A percentile compares a stretch with the other conserved stretches of the same genome.
These are phyloP conservation scores for Sarcophaga variegata DNA, from an alignment of 2,888 invertebrate genomes.

Conservation along the genomic window DNA sequence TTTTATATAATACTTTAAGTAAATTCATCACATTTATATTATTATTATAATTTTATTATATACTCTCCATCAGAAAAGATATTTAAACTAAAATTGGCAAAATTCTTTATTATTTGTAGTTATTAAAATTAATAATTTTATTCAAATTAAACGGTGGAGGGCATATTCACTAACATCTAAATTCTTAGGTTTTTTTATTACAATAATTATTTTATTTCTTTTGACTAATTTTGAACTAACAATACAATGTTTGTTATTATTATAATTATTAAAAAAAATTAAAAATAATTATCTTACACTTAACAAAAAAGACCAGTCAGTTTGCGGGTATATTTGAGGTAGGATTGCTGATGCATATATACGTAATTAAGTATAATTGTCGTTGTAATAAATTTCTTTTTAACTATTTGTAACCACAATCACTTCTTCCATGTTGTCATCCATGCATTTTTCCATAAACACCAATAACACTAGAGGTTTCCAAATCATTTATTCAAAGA, in stretches of 20 bases:
- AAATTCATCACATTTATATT: neutral
- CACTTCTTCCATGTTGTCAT: constrained; percentile 50
- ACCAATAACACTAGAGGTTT: constrained; percentile 50
- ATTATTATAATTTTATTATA: neutral
- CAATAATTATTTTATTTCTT: neutral
- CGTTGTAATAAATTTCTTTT: constrained; percentile 58
- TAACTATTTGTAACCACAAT: constrained; percentile 64
- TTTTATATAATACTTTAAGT: constrained; percentile 6
- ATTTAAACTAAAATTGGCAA: neutral
- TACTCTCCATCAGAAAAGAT: neutral
- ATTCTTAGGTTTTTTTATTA: neutral
- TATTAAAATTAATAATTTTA: no score
- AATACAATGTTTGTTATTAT: constrained; percentile 53
- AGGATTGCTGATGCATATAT: constrained; percentile 74
- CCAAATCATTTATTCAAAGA: constrained; percentile 2
- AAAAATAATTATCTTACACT: constrained; percentile 39
- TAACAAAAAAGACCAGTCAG: constrained; percentile 79
- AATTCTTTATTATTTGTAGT: no score
- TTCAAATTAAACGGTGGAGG: neutral
- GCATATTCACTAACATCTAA: neutral
- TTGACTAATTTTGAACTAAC: constrained; percentile 52
- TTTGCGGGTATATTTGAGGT: constrained; percentile 82
- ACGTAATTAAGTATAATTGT: constrained; percentile 62
- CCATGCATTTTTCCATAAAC: constrained; percentile 49
- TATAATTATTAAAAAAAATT: constrained; percentile 55